These are phyloP conservation scores for Copsychus sechellarum DNA, from an alignment of 2,113 vertebrate species.

Conservation along the genomic window DNA sequence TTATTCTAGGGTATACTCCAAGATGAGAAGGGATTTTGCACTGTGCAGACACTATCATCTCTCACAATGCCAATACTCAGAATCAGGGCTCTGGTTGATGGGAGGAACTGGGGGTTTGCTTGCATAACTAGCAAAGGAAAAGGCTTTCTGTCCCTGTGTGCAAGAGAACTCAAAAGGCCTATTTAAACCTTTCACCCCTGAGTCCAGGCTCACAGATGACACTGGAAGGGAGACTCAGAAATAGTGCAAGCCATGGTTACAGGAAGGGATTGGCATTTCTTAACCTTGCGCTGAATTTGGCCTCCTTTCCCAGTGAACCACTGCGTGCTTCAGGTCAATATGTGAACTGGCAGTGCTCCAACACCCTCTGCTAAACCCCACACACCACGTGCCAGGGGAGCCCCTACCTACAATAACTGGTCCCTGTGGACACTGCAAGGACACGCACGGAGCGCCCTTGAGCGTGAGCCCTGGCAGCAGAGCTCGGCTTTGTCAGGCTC, in stretches of 20 bases:
- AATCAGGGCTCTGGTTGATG: neutral
- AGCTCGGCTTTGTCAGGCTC: neutral
- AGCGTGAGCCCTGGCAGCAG: neutral
- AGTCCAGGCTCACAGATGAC: neutral
- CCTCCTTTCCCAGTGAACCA: neutral
- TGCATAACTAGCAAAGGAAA: neutral
- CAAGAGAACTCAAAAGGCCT: neutral
- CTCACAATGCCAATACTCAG: neutral
- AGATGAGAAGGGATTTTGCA: neutral
- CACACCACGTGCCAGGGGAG: accelerated
- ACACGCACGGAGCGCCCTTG: neutral
- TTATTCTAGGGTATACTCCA: neutral
- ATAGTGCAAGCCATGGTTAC: accelerated
- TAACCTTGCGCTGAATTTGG: neutral
- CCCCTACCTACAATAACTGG: neutral
- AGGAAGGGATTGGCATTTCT: neutral
- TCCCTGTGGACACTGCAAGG: neutral
- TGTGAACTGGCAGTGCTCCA: neutral
- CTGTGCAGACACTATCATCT: neutral
- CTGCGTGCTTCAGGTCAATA: neutral
- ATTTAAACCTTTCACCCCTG: neutral
- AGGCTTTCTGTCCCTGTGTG: neutral
- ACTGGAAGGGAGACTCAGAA: neutral
- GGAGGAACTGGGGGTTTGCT: neutral
- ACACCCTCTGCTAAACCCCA: neutral